These are phyloP conservation scores for Magallana nippona DNA, from an alignment of 2,888 invertebrate genomes.

Conservation along the genomic window DNA sequence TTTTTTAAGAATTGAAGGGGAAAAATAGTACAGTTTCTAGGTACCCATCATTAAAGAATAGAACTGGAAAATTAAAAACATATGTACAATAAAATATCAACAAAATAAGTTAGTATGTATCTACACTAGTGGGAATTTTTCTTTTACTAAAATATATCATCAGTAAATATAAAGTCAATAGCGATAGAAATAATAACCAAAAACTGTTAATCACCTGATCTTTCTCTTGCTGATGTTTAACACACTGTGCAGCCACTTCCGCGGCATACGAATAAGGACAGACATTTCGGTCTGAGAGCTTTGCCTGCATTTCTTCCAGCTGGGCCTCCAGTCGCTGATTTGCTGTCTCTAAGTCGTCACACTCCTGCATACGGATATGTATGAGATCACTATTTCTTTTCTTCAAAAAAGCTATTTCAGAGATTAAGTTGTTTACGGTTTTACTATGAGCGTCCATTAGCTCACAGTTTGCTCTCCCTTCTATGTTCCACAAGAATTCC, in stretches of 20 bases:
- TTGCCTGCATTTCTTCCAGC: neutral
- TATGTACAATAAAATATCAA: too few species aligned
- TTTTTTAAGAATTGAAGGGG: too few species aligned
- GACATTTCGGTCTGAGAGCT: neutral
- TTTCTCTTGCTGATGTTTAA: neutral
- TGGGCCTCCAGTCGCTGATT: neutral
- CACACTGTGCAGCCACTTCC: neutral
- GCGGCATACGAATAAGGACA: conserved; percentile 6
- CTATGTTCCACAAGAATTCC: conserved; percentile 22
- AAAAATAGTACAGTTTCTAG: too few species aligned
- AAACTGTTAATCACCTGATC: neutral
- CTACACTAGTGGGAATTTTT: too few species aligned
- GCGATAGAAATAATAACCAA: too few species aligned
- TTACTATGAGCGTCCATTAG: neutral
- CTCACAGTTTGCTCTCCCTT: neutral
- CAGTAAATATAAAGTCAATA: too few species aligned
- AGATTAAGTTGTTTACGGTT: neutral
- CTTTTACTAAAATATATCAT: too few species aligned
- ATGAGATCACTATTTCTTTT: neutral
- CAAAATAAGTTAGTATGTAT: too few species aligned
- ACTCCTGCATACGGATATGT: neutral
- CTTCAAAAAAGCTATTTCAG: neutral
- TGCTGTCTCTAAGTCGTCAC: neutral
- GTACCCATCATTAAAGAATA: too few species aligned
- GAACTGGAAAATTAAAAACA: too few species aligned